Conservation (phyloP, 2,797 vertebrate species). For the Valencia hispanica region DNA sequence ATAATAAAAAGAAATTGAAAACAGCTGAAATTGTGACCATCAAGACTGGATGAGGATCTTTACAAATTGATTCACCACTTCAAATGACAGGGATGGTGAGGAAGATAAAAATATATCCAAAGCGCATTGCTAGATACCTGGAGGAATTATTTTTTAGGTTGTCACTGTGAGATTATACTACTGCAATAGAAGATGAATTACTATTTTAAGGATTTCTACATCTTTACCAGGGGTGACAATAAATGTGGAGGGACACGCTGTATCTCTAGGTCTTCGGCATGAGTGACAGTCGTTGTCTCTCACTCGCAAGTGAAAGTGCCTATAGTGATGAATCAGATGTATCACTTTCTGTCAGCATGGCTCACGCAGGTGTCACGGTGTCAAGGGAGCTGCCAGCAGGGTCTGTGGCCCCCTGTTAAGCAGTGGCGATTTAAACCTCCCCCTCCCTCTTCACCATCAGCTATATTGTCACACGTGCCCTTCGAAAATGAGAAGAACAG, state of each 20-base stretch:
- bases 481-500: slow-evolving; percentile 51
- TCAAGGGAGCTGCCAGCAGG: slow-evolving; percentile 66
- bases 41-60: neutral
- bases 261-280: slow-evolving; percentile 4
- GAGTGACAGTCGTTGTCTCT: neutral
- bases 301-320: slow-evolving; percentile 9
- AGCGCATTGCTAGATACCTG: neutral
- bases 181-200: neutral
- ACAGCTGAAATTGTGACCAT: neutral
- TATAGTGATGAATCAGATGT: slow-evolving; percentile 43
- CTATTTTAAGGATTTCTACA: neutral
- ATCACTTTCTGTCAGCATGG: slow-evolving; percentile 56
- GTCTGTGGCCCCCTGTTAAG: slow-evolving; percentile 38
- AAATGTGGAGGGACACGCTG: neutral
- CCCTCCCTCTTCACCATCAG: slow-evolving; percentile 17
- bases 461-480: slow-evolving; percentile 47
- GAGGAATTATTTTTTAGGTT: neutral
- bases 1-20: neutral
- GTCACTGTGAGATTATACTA: neutral
- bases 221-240: neutral
- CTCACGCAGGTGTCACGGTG: slow-evolving; percentile 51
- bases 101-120: neutral
- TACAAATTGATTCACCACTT: neutral
- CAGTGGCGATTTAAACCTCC: slow-evolving; percentile 52
- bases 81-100: neutral